A percentile compares a stretch with the other conserved stretches of the same genome.
Conservation (phyloP, 2,888 invertebrate species). For the Hirtodrosophila histrioides region DNA sequence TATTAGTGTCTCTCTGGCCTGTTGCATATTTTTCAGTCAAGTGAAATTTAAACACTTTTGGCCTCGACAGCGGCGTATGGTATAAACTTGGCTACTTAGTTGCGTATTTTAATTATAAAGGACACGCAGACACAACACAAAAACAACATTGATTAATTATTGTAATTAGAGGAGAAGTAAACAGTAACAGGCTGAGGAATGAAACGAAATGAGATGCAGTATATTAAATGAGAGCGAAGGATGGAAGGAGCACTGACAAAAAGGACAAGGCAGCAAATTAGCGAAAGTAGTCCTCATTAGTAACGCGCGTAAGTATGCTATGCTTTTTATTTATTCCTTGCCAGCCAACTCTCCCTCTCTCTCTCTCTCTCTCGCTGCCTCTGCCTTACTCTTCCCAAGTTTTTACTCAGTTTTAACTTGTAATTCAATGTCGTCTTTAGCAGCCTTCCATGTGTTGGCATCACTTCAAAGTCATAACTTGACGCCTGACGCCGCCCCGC, state of each 20-base stretch:
- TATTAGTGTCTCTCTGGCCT: slow-evolving; percentile 29
- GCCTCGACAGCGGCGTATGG: background rate
- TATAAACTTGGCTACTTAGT: slow-evolving; percentile 2
- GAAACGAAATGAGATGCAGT: slow-evolving; percentile 5
- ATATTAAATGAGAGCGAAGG: background rate
- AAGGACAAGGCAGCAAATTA: slow-evolving; percentile 24
- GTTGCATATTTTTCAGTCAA: slow-evolving; percentile 43
- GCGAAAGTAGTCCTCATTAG: slow-evolving; percentile 31
- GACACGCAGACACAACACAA: slow-evolving; percentile 4
- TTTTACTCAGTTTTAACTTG: background rate
- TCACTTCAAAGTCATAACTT: slow-evolving; percentile 66
- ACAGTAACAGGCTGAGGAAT: slow-evolving; percentile 9
- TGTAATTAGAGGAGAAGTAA: slow-evolving; percentile 53
- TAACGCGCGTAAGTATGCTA: slow-evolving; percentile 34
- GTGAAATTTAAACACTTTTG: slow-evolving; percentile 12
- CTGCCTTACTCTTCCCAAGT: background rate
- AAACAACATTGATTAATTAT: slow-evolving; percentile 58
- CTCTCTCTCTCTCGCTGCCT: background rate
- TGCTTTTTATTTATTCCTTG: slow-evolving; percentile 20
- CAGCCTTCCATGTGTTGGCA: slow-evolving; percentile 39
- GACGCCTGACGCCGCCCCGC: slow-evolving; percentile 28
- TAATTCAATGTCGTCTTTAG: slow-evolving; percentile 42
- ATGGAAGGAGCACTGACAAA: no score
- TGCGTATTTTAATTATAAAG: slow-evolving; percentile 38
- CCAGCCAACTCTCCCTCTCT: slow-evolving; percentile 1